Evolutionary conservation across 2,888 invertebrate species (phyloP).

Genomic region (Celastrina argiolus): DNA sequence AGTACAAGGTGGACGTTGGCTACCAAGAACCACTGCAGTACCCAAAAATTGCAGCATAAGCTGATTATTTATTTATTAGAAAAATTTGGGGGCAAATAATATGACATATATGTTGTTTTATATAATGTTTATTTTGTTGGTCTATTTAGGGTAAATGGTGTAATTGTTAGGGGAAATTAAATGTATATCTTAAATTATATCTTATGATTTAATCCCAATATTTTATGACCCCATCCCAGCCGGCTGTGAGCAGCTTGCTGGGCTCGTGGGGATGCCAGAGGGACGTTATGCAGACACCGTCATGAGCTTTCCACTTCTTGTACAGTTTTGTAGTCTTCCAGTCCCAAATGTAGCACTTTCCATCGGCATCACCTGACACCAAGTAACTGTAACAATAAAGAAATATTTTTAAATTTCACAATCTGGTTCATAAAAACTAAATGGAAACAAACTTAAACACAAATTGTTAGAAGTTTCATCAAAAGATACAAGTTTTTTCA

Average conservation of each 20-base stretch:
- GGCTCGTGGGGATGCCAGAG: constrained; percentile 99
- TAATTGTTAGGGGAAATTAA: constrained; percentile 54
- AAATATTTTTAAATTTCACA: background rate
- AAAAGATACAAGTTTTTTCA: background rate
- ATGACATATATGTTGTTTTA: constrained; percentile 21
- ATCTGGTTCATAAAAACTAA: background rate
- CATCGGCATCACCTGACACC: constrained; percentile 98
- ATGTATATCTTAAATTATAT: constrained; percentile 36
- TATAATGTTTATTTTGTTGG: constrained; percentile 41
- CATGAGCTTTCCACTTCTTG: constrained; percentile 99
- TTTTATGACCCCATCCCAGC: constrained; percentile 99
- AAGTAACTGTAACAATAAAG: constrained; percentile 85
- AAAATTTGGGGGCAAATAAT: constrained; percentile 23
- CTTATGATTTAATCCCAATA: constrained; percentile 90
- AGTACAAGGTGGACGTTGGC: constrained; percentile 64
- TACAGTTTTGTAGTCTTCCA: constrained; percentile 99
- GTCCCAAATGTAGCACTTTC: constrained; percentile 99
- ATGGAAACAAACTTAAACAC: background rate
- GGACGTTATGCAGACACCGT: constrained; percentile 95
- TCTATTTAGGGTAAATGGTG: constrained; percentile 55
- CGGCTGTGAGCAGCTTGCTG: constrained; percentile 97
- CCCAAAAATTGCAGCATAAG: constrained; percentile 60
- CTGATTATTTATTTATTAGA: constrained; percentile 26
- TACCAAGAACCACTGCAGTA: constrained; percentile 60
- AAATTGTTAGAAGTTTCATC: background rate